Percentiles rank a stretch among this genome's conserved stretches.
Evolutionary conservation across 2,113 vertebrate genomes (phyloP).

Genomic region (Carassius auratus): DNA sequence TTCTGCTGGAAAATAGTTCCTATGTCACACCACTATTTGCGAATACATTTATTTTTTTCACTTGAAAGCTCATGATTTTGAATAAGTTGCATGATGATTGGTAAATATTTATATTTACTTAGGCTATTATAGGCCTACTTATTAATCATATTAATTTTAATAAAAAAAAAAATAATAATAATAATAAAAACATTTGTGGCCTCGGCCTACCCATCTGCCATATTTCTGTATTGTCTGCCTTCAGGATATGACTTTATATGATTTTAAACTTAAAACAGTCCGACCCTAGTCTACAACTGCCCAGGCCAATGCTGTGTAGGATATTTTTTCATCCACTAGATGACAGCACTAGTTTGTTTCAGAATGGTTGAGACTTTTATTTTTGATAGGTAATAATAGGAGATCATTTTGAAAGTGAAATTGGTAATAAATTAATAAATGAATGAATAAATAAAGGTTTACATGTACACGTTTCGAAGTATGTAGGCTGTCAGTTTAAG

Average conservation of each 20-base stretch:
- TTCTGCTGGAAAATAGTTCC: no score
- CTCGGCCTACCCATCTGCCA: background rate
- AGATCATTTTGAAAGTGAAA: background rate
- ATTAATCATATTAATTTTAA: no score
- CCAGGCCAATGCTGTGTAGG: background rate
- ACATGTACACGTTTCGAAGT: background rate
- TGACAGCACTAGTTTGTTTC: background rate
- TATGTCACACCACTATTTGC: no score
- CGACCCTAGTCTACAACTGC: background rate
- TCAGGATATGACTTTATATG: background rate
- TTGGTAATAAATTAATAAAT: background rate
- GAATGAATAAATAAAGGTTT: background rate
- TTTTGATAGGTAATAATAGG: background rate
- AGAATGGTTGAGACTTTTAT: background rate
- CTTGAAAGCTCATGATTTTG: no score
- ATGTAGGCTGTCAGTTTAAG: no score
- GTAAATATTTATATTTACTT: no score
- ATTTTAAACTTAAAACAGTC: background rate
- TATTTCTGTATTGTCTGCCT: background rate
- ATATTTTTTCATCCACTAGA: constrained; percentile 24
- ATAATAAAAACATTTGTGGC: background rate
- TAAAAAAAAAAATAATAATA: no score
- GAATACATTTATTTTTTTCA: no score
- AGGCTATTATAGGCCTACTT: no score
- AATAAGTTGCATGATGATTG: no score